A percentile compares a stretch with the other conserved stretches of the same genome.
phyloP scores from a whole-genome alignment of 2,113 vertebrate species.

The Delphinapterus leucas region DNA sequence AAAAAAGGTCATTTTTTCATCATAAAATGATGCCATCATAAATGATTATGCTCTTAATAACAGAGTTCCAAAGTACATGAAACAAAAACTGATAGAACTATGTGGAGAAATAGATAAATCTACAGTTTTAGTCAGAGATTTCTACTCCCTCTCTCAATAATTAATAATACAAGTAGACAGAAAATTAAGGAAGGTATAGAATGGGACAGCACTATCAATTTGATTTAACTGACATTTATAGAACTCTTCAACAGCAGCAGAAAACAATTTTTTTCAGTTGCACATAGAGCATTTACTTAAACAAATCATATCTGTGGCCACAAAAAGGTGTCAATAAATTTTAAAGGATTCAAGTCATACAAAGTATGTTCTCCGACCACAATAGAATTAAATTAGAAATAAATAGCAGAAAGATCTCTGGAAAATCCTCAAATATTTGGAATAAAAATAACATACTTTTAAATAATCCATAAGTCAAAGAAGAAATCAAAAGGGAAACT shows the following conservation, averaged over 20 bases:
- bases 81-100: not conserved
- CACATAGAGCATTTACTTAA: not conserved
- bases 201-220: not conserved
- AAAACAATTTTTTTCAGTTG: constrained; percentile 23
- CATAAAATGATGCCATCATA: not conserved
- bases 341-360: constrained; percentile 23
- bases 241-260: not conserved
- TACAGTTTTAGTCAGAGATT: not conserved
- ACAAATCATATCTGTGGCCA: not conserved
- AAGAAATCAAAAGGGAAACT: not conserved
- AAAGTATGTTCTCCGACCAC: constrained; percentile 1
- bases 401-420: not conserved
- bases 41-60: not conserved
- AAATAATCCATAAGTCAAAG: not conserved
- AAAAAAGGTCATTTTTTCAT: not conserved
- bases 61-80: not conserved
- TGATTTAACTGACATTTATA: not conserved
- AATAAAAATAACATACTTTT: constrained; percentile 38
- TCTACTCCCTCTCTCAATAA: not conserved
- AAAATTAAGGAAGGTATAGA: not conserved
- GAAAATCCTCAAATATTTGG: constrained; percentile 40
- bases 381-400: constrained; percentile 40
- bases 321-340: constrained; percentile 11
- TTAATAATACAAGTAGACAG: not conserved
- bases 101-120: not conserved